Conservation (phyloP, 2,113 vertebrate species). For the Cranoglanis bouderius region DNA sequence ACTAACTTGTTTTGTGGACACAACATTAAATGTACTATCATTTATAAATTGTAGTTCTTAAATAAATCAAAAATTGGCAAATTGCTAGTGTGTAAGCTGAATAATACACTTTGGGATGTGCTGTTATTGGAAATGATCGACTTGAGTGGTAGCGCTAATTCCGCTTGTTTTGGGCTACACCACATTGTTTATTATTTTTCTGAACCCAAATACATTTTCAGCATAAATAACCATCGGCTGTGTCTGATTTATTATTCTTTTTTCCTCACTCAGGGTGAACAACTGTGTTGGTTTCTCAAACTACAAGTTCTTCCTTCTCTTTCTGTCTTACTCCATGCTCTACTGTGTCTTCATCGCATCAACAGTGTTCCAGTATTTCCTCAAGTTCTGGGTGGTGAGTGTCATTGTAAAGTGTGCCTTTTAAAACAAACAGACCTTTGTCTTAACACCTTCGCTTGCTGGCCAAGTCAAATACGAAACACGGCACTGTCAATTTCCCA, state of each 20-base stretch:
- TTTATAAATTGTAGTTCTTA: not conserved
- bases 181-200: too few relatives aligned
- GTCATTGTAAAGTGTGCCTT: not conserved
- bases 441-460: not conserved
- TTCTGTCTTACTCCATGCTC: conserved; percentile 92
- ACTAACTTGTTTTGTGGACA: not conserved
- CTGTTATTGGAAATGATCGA: not conserved
- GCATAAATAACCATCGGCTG: not conserved
- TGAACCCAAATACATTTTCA: too few relatives aligned
- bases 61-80: not conserved
- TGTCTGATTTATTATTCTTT: not conserved
- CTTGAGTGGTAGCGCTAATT: not conserved
- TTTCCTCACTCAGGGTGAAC: conserved; percentile 87
- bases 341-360: conserved; percentile 92
- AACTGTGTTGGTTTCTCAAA: conserved; percentile 99
- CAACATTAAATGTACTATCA: not conserved
- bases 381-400: conserved; percentile 98
- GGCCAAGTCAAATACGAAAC: conserved; percentile 7
- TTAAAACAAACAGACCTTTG: not conserved
- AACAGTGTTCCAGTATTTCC: conserved; percentile 94
- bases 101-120: not conserved
- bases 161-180: not conserved
- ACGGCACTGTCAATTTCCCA: not conserved
- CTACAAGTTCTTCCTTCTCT: conserved; percentile 98
- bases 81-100: not conserved